Evolutionary conservation across 2,797 vertebrate genomes (phyloP).

Genomic region (Dryobates pubescens): DNA sequence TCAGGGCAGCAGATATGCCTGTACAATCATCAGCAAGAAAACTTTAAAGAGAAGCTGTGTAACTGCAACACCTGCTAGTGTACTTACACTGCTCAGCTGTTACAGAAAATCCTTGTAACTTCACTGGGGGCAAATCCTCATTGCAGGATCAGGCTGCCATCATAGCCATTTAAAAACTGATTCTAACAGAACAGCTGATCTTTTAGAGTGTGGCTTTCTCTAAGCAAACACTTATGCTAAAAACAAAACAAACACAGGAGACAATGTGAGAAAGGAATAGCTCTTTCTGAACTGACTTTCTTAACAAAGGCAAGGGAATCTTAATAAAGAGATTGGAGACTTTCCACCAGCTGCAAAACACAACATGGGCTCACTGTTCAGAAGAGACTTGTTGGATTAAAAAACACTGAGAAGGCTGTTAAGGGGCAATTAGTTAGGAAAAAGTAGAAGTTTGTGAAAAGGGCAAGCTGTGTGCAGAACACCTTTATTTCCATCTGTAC

Average conservation of each 20-base stretch:
- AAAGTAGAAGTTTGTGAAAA: background rate
- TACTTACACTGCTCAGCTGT: background rate
- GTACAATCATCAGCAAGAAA: background rate
- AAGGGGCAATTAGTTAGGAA: background rate
- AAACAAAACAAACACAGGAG: background rate
- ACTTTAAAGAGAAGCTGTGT: background rate
- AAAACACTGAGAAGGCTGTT: background rate
- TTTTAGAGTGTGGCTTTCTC: background rate
- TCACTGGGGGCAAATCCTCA: background rate
- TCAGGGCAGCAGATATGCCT: background rate
- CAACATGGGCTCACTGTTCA: background rate
- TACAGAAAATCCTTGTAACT: background rate
- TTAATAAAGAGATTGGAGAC: background rate
- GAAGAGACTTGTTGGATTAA: background rate
- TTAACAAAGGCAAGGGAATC: background rate
- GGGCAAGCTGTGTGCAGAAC: background rate
- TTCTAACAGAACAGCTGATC: background rate
- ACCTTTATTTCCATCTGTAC: background rate
- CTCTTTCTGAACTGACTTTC: background rate
- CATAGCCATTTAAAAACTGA: background rate
- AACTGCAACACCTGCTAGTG: background rate
- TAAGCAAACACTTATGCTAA: background rate
- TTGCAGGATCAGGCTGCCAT: background rate
- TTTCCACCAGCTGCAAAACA: background rate
- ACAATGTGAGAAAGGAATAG: background rate